Base-by-base conservation (phyloP, 2,113 vertebrate species). In the Amia ocellicauda region DNA sequence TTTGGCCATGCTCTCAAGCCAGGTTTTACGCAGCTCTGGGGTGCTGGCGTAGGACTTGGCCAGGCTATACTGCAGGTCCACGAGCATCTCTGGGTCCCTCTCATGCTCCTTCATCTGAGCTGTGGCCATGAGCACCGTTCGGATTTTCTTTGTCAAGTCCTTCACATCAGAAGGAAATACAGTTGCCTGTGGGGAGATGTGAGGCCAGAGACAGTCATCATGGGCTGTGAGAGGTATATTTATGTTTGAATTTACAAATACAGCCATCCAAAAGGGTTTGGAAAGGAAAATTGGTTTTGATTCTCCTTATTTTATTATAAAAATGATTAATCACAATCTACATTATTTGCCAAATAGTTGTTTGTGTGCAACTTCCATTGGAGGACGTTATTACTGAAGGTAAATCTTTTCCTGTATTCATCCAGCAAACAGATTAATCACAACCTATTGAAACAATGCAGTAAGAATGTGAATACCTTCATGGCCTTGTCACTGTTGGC, bases 41-140 rank as follows among this genome's bases (percentile, higher is more conserved):
- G 97, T 98, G 75, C 95, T 98, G 73, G 97, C 96, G 0, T 99
- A 98, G 29, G 97, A 99, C 53, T 94, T 94, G 56, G 96, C 96
- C 76, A 98, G 86, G 63, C 96, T 99, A 82, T 97, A 97, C 75
- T 99, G 96, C 2, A 98, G 90, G 79, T 99, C 96, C 54, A 97
- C 81, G 66, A 98, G 66, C 96, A 99, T 98, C 81, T 98, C 96
- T 0, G 97, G 97, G 74, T 99, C 95, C 53, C 90, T 94, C 55
- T 98, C 95, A 0, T 99, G 97, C 67, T 99, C 96, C 50, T 93
- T 92, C 95, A 98, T 98, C 72, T 98, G 97, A 9, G 96, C 95
- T 0, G 95, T 99, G 73, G 96, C 96, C 97, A 98, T 99, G 65
- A 99, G 91, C 54, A 99, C 97, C 0, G 97, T 98, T 3, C 95